These are phyloP conservation scores for Sycophila texana DNA, from an alignment of 2,888 invertebrate genomes.

Conservation along the genomic window DNA sequence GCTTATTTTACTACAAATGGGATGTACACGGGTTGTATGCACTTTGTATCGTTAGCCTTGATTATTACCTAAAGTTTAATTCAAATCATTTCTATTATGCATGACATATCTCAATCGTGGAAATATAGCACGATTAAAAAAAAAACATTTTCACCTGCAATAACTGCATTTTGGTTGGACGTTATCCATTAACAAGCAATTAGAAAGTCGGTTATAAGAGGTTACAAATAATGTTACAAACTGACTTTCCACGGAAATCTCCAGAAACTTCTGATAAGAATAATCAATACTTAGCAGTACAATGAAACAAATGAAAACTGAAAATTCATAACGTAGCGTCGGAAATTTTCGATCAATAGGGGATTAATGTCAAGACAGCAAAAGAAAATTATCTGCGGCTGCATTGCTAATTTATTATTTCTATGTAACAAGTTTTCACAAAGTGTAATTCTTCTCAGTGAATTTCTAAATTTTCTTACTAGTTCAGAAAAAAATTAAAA, in stretches of 20 bases:
- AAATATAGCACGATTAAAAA: background rate
- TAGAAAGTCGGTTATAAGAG: background rate
- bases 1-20: too few relatives aligned
- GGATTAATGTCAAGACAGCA: constrained; percentile 7
- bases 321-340: constrained; percentile 5
- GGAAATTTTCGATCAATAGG: constrained; percentile 35
- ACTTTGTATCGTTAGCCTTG: too few relatives aligned
- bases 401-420: constrained; percentile 39
- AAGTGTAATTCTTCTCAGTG: background rate
- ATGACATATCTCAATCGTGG: too few relatives aligned
- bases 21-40: too few relatives aligned
- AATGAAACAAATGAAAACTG: background rate
- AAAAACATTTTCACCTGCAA: background rate
- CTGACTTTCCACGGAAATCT: constrained; percentile 23
- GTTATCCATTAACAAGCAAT: background rate
- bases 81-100: too few relatives aligned
- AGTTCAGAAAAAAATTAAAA: too few relatives aligned
- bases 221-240: background rate
- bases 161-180: background rate
- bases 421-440: constrained; percentile 11
- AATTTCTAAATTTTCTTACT: too few relatives aligned
- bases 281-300: background rate
- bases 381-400: constrained; percentile 39
- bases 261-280: constrained; percentile 32
- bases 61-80: too few relatives aligned